Percentiles rank a stretch among this genome's conserved stretches.
These are phyloP conservation scores for Strigops habroptila DNA, from an alignment of 2,113 vertebrate species.

Conservation along the genomic window DNA sequence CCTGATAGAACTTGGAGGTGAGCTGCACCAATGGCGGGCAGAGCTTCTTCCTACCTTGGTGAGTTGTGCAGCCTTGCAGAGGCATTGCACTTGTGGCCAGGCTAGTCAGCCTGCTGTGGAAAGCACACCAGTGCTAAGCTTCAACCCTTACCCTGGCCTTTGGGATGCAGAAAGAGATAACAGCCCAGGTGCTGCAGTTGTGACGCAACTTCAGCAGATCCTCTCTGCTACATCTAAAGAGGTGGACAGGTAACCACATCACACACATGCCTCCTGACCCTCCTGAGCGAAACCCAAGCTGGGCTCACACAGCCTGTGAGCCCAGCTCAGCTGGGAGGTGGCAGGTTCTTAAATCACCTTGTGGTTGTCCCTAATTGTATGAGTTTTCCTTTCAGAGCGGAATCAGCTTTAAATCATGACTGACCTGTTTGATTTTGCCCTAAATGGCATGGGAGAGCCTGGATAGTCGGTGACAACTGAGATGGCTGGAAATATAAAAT, in stretches of 20 bases:
- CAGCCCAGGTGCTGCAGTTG: not conserved
- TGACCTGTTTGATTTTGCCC: not conserved
- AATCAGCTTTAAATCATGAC: not conserved
- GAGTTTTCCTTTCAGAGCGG: not conserved
- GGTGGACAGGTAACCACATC: rapidly evolving
- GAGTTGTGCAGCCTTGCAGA: not conserved
- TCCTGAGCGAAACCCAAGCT: rapidly evolving
- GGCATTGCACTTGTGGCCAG: rapidly evolving
- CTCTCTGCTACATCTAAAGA: not conserved
- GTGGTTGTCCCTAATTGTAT: no score
- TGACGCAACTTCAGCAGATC: not conserved
- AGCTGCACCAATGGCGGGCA: rapidly evolving
- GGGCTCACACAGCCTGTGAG: not conserved
- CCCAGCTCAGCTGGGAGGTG: not conserved
- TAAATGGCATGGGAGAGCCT: not conserved
- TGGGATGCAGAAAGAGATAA: not conserved
- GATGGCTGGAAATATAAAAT: not conserved
- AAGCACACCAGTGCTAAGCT: not conserved
- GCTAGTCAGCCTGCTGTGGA: rapidly evolving
- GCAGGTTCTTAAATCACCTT: not conserved
- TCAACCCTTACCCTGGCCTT: not conserved
- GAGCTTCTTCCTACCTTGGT: not conserved
- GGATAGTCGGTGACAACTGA: not conserved
- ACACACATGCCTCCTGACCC: rapidly evolving
- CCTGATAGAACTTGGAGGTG: not conserved